Conservation (phyloP, 2,113 vertebrate species). For the Nettapus auritus region DNA sequence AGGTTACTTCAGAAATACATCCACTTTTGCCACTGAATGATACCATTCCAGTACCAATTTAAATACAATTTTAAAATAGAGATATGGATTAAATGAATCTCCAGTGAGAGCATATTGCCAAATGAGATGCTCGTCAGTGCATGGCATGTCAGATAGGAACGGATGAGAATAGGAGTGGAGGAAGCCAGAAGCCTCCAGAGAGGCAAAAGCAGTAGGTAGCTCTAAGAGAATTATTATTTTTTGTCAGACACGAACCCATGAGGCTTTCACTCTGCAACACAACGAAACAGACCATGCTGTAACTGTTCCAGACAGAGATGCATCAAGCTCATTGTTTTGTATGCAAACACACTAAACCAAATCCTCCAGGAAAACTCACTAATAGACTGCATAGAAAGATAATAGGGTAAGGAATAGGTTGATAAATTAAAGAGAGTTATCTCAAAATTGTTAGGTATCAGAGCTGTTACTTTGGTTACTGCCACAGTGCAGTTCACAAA, state of each 20-base stretch:
- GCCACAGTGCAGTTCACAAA: neutral
- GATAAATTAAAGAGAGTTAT: constrained; percentile 20
- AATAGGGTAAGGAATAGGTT: neutral
- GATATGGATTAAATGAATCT: neutral
- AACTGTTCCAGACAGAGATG: neutral
- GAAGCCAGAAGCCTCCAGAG: neutral
- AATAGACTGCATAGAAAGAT: constrained; percentile 4
- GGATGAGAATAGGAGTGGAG: neutral
- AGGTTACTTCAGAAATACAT: neutral
- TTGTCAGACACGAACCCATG: neutral
- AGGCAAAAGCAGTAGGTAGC: neutral
- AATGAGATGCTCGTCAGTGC: neutral
- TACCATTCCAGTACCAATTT: neutral
- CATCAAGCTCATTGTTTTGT: neutral
- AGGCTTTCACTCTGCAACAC: neutral
- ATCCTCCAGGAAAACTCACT: constrained; percentile 5
- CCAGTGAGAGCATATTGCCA: neutral
- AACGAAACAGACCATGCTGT: neutral
- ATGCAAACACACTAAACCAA: neutral
- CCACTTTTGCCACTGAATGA: neutral
- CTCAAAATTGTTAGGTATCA: neutral
- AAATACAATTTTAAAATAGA: constrained; percentile 20
- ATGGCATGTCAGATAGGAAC: neutral
- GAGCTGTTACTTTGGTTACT: neutral
- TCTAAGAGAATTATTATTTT: neutral